phyloP scores from a whole-genome alignment of 2,888 invertebrate genomes.

The Hypercompe scribonia region DNA sequence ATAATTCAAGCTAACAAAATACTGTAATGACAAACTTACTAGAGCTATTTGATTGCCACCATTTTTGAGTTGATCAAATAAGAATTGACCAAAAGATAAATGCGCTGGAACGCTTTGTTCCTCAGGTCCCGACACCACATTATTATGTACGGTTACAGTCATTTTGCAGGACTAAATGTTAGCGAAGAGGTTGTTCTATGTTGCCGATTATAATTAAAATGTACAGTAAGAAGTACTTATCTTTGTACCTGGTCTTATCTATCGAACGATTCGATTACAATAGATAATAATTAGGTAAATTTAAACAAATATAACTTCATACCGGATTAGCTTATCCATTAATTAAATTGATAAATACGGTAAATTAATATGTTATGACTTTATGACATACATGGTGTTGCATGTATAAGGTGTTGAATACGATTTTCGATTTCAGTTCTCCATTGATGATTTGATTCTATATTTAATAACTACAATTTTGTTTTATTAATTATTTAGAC shows the following conservation, averaged over 20 bases:
- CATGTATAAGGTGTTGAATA: too few relatives aligned
- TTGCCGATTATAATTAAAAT: conserved; percentile 22
- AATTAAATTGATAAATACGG: too few relatives aligned
- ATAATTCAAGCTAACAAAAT: neutral
- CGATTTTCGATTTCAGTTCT: too few relatives aligned
- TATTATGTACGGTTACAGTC: conserved; percentile 70
- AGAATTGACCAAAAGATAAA: conserved; percentile 84
- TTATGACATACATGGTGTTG: too few relatives aligned
- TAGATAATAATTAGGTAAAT: conserved; percentile 10
- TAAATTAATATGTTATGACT: too few relatives aligned
- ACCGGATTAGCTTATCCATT: neutral
- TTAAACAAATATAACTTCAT: neutral
- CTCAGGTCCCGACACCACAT: conserved; percentile 78
- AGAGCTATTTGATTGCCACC: conserved; percentile 81
- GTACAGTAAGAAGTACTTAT: conserved; percentile 11
- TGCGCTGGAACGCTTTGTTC: conserved; percentile 79
- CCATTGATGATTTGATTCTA: too few relatives aligned
- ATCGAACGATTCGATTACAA: conserved; percentile 25
- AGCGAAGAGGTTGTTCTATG: conserved; percentile 19
- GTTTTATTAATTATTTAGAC: too few relatives aligned
- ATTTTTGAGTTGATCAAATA: conserved; percentile 83
- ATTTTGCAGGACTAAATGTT: conserved; percentile 37
- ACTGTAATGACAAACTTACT: conserved; percentile 66
- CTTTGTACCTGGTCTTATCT: conserved; percentile 24
- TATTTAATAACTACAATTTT: too few relatives aligned